Evolutionary conservation across 2,797 vertebrate species (phyloP).

Genomic region (Sebastes nivosus): DNA sequence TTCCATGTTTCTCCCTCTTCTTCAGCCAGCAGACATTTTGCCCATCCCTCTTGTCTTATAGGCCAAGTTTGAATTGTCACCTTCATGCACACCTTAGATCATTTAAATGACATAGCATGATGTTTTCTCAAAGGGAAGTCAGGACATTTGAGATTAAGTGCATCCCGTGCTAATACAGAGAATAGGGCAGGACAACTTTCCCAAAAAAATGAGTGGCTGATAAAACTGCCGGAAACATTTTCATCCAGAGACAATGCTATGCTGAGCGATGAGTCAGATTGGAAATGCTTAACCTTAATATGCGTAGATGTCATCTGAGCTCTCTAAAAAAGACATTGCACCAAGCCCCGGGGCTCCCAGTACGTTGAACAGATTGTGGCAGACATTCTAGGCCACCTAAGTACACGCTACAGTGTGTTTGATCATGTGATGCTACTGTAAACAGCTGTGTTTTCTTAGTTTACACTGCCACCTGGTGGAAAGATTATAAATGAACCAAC

Average conservation of each 20-base stretch:
- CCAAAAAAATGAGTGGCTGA: not conserved
- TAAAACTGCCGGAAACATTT: not conserved
- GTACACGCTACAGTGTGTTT: constrained; percentile 20
- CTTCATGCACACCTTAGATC: not conserved
- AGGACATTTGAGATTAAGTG: not conserved
- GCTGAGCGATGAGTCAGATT: not conserved
- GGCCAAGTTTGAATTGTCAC: not conserved
- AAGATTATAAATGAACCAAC: not conserved
- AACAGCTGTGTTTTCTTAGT: constrained; percentile 12
- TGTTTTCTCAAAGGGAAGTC: not conserved
- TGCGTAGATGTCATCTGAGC: constrained; percentile 9
- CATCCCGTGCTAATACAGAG: not conserved
- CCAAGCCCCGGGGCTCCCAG: not conserved
- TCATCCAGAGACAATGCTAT: not conserved
- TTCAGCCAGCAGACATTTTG: constrained; percentile 24
- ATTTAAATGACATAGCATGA: not conserved
- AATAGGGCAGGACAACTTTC: not conserved
- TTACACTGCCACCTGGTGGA: constrained; percentile 65
- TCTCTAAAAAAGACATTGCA: not conserved
- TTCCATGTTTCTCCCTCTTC: constrained; percentile 40
- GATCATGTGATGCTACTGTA: constrained; percentile 24
- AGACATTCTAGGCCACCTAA: constrained; percentile 45
- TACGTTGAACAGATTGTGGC: constrained; percentile 33
- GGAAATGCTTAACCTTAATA: not conserved
- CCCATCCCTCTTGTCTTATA: not conserved